phyloP scores from a whole-genome alignment of 2,797 vertebrate species.

The Sebastes hopkinsi region DNA sequence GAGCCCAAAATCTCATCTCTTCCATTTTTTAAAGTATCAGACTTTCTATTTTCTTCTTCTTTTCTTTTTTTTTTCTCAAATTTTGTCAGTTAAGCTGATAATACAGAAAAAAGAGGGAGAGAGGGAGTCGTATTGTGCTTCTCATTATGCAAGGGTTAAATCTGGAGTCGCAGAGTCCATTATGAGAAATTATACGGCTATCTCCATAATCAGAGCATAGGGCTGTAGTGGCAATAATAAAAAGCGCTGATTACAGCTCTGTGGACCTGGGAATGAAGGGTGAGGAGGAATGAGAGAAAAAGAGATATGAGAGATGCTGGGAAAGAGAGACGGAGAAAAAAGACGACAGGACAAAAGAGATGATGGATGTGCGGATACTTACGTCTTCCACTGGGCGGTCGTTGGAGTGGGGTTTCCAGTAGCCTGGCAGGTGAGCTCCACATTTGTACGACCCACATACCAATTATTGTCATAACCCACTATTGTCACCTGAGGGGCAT shows the following conservation, averaged over 20 bases:
- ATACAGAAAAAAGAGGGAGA: slow-evolving; percentile 8
- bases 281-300: neutral
- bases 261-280: slow-evolving; percentile 9
- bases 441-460: slow-evolving; percentile 88
- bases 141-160: slow-evolving; percentile 66
- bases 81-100: slow-evolving; percentile 47
- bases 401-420: slow-evolving; percentile 82
- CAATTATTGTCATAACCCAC: slow-evolving; percentile 90
- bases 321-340: neutral
- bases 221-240: slow-evolving; percentile 62
- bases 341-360: neutral
- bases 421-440: slow-evolving; percentile 80
- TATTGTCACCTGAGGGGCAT: slow-evolving; percentile 84
- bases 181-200: slow-evolving; percentile 66
- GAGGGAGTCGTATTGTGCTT: slow-evolving; percentile 33
- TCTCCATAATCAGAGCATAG: slow-evolving; percentile 64
- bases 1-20: slow-evolving; percentile 38
- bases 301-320: neutral
- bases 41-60: neutral
- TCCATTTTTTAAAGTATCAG: slow-evolving; percentile 38
- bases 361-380: slow-evolving; percentile 66
- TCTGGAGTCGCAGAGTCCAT: slow-evolving; percentile 63
- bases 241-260: slow-evolving; percentile 59
- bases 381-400: slow-evolving; percentile 85
- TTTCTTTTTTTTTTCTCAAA: neutral